Evolutionary conservation across 2,888 invertebrate species (phyloP).

Genomic region (Ashinkailepas kermadecensis): DNA sequence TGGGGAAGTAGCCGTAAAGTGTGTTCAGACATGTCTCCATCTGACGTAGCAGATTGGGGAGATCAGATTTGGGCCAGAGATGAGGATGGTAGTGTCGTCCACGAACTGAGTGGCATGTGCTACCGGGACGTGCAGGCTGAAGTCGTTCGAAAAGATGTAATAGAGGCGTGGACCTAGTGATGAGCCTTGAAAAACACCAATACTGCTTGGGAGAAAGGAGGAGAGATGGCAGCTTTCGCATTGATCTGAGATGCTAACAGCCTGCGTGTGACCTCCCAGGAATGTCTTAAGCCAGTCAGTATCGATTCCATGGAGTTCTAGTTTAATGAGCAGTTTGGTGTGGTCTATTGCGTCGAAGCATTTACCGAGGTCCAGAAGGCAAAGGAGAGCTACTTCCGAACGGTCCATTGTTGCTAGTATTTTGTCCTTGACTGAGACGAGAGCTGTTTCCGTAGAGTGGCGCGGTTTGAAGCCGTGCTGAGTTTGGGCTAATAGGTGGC

Average conservation of each 20-base stretch:
- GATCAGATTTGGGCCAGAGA: too few relatives aligned
- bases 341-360: neutral
- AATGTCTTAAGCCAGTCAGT: neutral
- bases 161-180: neutral
- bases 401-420: neutral
- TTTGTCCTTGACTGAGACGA: neutral
- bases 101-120: too few relatives aligned
- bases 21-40: too few relatives aligned
- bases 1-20: too few relatives aligned
- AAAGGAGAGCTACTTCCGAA: neutral
- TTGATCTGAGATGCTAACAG: neutral
- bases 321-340: neutral
- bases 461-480: neutral
- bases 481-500: neutral
- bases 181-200: neutral
- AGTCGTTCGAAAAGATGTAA: too few relatives aligned
- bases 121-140: too few relatives aligned
- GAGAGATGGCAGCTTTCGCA: neutral
- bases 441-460: neutral
- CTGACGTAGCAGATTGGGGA: too few relatives aligned
- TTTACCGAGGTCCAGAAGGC: neutral
- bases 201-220: neutral
- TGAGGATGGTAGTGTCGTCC: too few relatives aligned
- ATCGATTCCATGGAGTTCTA: neutral
- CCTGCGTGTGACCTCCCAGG: neutral